Evolutionary conservation across 2,797 vertebrate species (phyloP), one percentile per base, ranked within the genome.

Genomic region (Lacerta bilineata): DNA sequence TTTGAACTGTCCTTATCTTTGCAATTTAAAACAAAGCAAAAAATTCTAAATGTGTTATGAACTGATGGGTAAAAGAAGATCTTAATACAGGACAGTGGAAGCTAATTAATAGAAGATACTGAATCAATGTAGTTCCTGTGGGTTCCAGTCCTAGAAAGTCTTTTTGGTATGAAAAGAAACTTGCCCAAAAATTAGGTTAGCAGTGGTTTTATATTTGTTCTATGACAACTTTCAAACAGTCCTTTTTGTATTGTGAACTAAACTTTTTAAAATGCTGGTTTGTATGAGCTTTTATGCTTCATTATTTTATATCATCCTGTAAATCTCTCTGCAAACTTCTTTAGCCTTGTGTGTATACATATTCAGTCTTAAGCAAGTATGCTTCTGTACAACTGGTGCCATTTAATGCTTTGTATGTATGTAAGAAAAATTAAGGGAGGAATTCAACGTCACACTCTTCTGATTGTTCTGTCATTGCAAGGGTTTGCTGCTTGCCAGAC

Each of bases 21-120:
- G 61, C 39, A 69, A 93, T 91, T 77, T 82, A 88, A 88, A 87
- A 84, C 59, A 79, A 91, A 93, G 91, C 90, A 64, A 91, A 87
- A 33, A 36, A 83, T 79, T 91, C n/a, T 88, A 91, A 6, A 50
- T 88, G 68, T 10, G 59, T 92, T 87, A 94, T 87, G 71, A 81
- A 89, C 90, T 29, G 87, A 80, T 50, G 25, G 84, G 91, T 93
- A 90, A 71, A 88, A 81, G 17, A 46, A 69, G 61, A 55, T 85
- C 55, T 93, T 55, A 92, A 23, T 76, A 66, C 11, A 91, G 68
- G 91, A 85, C 77, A 89, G 82, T 93, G 33, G 79, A 90, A 25
- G 46, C n/a, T 93, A 81, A 72, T 87, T 25, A 75, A 39, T 74
- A 75, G 84, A 33, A 20, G 20, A 43, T 50, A 33, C 13, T 66